Evolutionary conservation across 2,888 invertebrate species (phyloP), one percentile per base, ranked within the genome.

Genomic region (Caenorhabditis doughertyi): DNA sequence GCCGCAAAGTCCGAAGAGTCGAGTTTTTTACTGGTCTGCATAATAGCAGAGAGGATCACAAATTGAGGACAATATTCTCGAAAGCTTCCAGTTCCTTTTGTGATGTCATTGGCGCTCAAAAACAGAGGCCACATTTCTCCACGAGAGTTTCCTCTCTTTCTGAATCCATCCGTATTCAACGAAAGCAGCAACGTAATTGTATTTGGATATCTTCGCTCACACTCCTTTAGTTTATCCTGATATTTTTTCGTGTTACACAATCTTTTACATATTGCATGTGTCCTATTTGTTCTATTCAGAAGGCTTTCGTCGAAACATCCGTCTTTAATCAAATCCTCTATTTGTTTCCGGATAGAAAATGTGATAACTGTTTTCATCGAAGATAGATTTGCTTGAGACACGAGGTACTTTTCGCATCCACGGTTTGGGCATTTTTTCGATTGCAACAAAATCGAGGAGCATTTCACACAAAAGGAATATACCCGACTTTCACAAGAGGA

Each of bases 81-180:
- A 44, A 18, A 62, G 18, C 5, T 18, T 27, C 62, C 47, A 2
- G 4, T 16, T 8, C 47, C 62, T n/a, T 47, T 25, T 0, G 25
- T n/a, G 8, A 62, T 27, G 4, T 62, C 62, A n/a, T 62, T 44
- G n/a, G 39, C 25, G 2, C 27, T 47, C 8, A 62, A 27, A 18
- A 44, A 62, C 3, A 62, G 7, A n/a, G 62, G 62, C 62, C 62
- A 44, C 25, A 47, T 21, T n/a, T 47, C 47, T 42, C 62, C 62
- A 5, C 62, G 25, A 0, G 21, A 62, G 16, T 27, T 23, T n/a
- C 62, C 62, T 5, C 35, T 8, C 51, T 65, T 65, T 23, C 51
- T n/a, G 21, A 47, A 64, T n/a, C 64, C 64, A 49, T 64, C 64
- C 11, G 47, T 64, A 16, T 64, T 64, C 9, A 64, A n/a, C 2